phyloP scores from a whole-genome alignment of 2,113 vertebrate species.

The Calidris pugnax region DNA sequence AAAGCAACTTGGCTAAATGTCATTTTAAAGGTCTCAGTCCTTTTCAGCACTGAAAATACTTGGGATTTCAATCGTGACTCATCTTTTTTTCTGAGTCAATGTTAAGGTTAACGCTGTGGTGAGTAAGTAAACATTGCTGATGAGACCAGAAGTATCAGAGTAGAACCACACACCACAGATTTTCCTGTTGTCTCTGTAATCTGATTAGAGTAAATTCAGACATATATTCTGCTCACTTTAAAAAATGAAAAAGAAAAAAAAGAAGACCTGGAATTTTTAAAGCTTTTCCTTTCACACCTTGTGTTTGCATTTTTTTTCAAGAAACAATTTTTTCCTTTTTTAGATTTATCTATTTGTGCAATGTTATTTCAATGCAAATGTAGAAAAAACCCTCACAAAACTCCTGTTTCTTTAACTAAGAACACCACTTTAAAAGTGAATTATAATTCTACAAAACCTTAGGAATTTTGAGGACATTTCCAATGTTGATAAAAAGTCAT shows the following conservation, averaged over 20 bases:
- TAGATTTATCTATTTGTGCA: neutral
- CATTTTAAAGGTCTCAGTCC: neutral
- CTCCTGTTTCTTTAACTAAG: neutral
- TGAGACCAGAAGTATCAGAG: neutral
- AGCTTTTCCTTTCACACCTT: neutral
- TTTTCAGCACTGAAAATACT: neutral
- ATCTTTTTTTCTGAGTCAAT: neutral
- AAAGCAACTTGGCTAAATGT: neutral
- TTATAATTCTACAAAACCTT: neutral
- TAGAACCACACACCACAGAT: neutral
- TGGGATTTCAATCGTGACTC: neutral
- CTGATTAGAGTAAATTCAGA: neutral
- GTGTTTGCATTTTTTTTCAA: rapidly evolving
- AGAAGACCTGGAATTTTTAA: neutral
- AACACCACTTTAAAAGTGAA: rapidly evolving
- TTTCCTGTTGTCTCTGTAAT: neutral
- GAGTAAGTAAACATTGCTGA: neutral
- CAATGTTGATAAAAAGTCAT: neutral
- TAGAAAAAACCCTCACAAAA: rapidly evolving
- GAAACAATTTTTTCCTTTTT: neutral
- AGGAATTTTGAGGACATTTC: neutral
- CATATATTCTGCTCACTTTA: neutral
- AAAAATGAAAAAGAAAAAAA: neutral
- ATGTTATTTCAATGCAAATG: neutral
- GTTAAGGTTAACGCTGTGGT: neutral